Evolutionary conservation across 1,140 invertebrate species (phyloP).

Genomic region (Drosophila ananassae): DNA sequence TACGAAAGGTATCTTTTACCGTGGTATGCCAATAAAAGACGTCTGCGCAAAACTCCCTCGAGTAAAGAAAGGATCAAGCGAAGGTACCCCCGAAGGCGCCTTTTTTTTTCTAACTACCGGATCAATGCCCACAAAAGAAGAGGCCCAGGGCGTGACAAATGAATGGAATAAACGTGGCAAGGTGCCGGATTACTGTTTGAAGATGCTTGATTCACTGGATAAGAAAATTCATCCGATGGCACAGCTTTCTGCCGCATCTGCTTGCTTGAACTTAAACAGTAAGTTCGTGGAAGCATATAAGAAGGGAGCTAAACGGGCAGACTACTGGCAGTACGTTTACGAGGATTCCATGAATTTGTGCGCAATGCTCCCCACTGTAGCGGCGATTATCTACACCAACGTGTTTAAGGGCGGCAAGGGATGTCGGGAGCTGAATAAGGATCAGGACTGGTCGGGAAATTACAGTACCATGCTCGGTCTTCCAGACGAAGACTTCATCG

Average conservation of each 20-base stretch:
- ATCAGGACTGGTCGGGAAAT: slow-evolving; percentile 97
- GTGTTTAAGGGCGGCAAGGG: slow-evolving; percentile 92
- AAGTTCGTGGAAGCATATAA: slow-evolving; percentile 95
- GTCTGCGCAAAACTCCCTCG: slow-evolving; percentile 95
- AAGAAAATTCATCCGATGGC: slow-evolving; percentile 96
- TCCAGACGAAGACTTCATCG: slow-evolving; percentile 92
- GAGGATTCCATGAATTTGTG: slow-evolving; percentile 98
- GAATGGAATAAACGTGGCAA: slow-evolving; percentile 92
- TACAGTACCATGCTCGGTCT: slow-evolving; percentile 96
- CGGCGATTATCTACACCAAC: slow-evolving; percentile 96
- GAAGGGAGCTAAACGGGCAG: slow-evolving; percentile 65
- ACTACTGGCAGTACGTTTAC: slow-evolving; percentile 89
- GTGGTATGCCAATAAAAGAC: slow-evolving; percentile 96
- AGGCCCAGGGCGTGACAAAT: slow-evolving; percentile 91
- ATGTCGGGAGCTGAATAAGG: slow-evolving; percentile 89
- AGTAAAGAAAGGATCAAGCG: slow-evolving; percentile 91
- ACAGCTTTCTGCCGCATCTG: slow-evolving; percentile 95
- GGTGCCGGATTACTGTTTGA: slow-evolving; percentile 95
- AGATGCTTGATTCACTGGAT: slow-evolving; percentile 97
- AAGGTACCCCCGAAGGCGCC: slow-evolving; percentile 96
- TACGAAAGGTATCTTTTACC: slow-evolving; percentile 96
- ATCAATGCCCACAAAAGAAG: slow-evolving; percentile 92
- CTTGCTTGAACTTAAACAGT: slow-evolving; percentile 95
- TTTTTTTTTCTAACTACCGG: slow-evolving; percentile 97
- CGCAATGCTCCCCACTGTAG: slow-evolving; percentile 95